Conservation (phyloP, 2,113 vertebrate species). For the Apodemus sylvaticus region DNA sequence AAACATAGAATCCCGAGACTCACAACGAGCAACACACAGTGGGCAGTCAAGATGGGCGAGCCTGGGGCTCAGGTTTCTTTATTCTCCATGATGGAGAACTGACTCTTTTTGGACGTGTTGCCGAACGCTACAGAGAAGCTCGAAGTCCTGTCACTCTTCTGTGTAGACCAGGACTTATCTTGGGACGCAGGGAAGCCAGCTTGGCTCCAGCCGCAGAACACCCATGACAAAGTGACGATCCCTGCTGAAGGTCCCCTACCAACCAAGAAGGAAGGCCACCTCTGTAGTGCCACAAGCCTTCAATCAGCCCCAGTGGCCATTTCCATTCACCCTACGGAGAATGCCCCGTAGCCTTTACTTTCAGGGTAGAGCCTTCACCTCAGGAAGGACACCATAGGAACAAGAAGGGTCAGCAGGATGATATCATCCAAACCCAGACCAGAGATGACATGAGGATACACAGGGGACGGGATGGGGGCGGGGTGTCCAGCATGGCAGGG, state of each 20-base stretch:
- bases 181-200: neutral
- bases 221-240: neutral
- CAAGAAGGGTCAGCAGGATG: neutral
- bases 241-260: neutral
- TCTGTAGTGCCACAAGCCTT: neutral
- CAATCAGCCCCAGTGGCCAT: neutral
- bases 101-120: neutral
- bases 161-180: neutral
- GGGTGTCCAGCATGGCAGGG: neutral
- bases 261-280: neutral
- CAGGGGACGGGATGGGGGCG: neutral
- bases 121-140: neutral
- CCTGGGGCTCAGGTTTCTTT: neutral
- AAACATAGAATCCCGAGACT: neutral
- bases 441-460: neutral
- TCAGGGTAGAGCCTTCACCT: neutral
- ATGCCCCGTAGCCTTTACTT: neutral
- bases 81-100: too few species aligned
- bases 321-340: neutral
- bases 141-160: neutral
- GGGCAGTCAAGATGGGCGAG: too few species aligned
- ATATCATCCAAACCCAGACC: too few species aligned
- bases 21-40: neutral
- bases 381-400: neutral
- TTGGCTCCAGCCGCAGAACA: neutral